Evolutionary conservation across 2,797 vertebrate genomes (phyloP).

Genomic region (Trachops cirrhosus): DNA sequence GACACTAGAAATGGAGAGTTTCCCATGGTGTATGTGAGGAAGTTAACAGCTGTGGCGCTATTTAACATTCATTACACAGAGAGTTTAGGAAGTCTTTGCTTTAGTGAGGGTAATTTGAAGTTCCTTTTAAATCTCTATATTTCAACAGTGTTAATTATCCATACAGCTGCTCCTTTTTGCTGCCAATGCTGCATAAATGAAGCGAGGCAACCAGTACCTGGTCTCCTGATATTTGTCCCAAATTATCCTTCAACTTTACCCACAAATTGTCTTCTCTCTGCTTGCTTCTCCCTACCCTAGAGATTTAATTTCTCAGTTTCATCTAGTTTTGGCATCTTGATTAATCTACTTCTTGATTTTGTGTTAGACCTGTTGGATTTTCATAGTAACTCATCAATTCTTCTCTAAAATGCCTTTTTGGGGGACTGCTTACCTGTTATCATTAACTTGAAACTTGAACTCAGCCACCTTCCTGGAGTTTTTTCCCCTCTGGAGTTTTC

Average conservation of each 20-base stretch:
- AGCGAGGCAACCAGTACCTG: not conserved
- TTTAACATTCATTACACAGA: not conserved
- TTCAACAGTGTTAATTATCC: conserved; percentile 1
- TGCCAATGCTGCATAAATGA: not conserved
- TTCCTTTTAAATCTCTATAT: conserved; percentile 28
- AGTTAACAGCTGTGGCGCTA: not conserved
- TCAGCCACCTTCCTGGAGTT: not conserved
- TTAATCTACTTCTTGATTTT: not conserved
- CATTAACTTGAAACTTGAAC: not conserved
- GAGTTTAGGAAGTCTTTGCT: conserved; percentile 19
- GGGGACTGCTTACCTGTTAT: not conserved
- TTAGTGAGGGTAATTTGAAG: conserved; percentile 19
- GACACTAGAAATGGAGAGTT: conserved; percentile 32
- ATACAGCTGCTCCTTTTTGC: not conserved
- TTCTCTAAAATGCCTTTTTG: not conserved
- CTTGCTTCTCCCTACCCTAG: not conserved
- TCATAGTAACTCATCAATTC: not conserved
- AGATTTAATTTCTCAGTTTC: not conserved
- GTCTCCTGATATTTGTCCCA: not conserved
- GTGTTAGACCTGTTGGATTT: not conserved
- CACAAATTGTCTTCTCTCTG: not conserved
- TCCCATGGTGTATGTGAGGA: not conserved
- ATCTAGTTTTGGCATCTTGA: not conserved
- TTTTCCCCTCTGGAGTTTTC: not conserved
- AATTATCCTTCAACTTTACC: not conserved